phyloP scores from a whole-genome alignment of 2,797 vertebrate genomes.

The Echeneis naucrates region DNA sequence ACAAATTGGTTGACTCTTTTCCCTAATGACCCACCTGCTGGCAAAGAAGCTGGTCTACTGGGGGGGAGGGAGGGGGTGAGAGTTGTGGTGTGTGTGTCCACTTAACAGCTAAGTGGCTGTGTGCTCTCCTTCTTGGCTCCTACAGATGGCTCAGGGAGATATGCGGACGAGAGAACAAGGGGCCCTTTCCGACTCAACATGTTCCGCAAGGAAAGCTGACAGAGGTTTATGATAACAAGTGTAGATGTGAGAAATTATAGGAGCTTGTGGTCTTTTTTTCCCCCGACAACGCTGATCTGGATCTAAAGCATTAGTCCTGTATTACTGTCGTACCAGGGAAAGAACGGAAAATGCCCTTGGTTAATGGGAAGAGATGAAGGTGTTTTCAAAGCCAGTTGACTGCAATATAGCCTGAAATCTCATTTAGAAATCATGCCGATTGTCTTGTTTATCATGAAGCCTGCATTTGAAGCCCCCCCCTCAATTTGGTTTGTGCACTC shows the following conservation, averaged over 20 bases:
- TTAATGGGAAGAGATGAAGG: slow-evolving; percentile 54
- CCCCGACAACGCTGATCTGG: slow-evolving; percentile 11
- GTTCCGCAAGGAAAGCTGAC: slow-evolving; percentile 1
- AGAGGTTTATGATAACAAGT: slow-evolving; percentile 28
- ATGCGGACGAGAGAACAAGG: slow-evolving; percentile 39
- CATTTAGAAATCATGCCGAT: slow-evolving; percentile 74
- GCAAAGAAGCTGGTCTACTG: slow-evolving; percentile 37
- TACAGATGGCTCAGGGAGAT: slow-evolving; percentile 75
- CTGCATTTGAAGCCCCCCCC: slow-evolving; percentile 75
- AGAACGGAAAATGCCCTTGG: slow-evolving; percentile 41
- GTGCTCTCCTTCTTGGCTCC: slow-evolving; percentile 63
- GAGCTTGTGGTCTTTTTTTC: slow-evolving; percentile 6
- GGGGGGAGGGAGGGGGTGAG: slow-evolving; percentile 51
- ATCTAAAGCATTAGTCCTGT: slow-evolving; percentile 24
- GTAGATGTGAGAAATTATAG: slow-evolving; percentile 8
- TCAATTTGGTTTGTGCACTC: slow-evolving; percentile 58
- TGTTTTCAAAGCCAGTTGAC: slow-evolving; percentile 49
- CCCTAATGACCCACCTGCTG: slow-evolving; percentile 60
- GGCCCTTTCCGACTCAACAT: slow-evolving; percentile 19
- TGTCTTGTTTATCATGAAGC: slow-evolving; percentile 76
- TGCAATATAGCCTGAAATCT: slow-evolving; percentile 59
- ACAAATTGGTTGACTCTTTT: slow-evolving; percentile 53
- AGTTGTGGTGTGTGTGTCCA: slow-evolving; percentile 75
- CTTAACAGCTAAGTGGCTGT: slow-evolving; percentile 80
- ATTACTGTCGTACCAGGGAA: slow-evolving; percentile 45